A percentile compares a stretch with the other conserved stretches of the same genome.
Evolutionary conservation across 2,888 invertebrate species (phyloP).

Genomic region (Gortyna flavago): DNA sequence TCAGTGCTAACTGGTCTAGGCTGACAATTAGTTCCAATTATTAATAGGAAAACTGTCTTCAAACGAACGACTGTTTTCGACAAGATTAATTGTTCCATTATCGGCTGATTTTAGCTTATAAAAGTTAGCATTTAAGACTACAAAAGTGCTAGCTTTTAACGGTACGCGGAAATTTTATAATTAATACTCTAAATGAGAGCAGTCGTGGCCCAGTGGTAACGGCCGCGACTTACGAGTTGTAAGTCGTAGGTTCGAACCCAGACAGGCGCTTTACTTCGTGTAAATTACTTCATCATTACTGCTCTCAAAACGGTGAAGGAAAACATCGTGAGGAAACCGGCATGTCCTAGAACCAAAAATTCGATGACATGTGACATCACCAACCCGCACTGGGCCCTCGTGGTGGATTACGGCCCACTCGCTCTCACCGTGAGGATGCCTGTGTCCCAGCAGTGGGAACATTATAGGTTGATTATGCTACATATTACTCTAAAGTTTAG

Average conservation of each 20-base stretch:
- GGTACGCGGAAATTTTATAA: not conserved
- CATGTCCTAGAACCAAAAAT: too few species aligned
- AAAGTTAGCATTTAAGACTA: not conserved
- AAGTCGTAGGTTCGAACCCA: too few species aligned
- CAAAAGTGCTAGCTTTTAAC: not conserved
- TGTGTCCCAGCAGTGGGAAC: not conserved
- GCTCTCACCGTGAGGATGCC: not conserved
- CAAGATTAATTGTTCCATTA: constrained; percentile 34
- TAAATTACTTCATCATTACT: too few species aligned
- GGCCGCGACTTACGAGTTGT: too few species aligned
- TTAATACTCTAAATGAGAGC: not conserved
- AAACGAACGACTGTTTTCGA: constrained; percentile 40
- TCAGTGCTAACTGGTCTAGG: constrained; percentile 31
- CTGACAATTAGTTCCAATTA: constrained; percentile 47
- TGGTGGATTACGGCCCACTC: not conserved
- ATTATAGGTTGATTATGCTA: not conserved
- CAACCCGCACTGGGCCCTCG: not conserved
- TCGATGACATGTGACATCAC: too few species aligned
- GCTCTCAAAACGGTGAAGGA: too few species aligned
- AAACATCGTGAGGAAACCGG: too few species aligned
- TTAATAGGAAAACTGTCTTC: constrained; percentile 39
- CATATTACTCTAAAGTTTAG: not conserved
- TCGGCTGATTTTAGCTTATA: constrained; percentile 5
- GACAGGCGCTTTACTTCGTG: too few species aligned
- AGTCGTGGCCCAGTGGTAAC: not conserved